These are phyloP conservation scores for Morphnarchus princeps DNA, from an alignment of 2,113 vertebrate genomes.

Conservation along the genomic window DNA sequence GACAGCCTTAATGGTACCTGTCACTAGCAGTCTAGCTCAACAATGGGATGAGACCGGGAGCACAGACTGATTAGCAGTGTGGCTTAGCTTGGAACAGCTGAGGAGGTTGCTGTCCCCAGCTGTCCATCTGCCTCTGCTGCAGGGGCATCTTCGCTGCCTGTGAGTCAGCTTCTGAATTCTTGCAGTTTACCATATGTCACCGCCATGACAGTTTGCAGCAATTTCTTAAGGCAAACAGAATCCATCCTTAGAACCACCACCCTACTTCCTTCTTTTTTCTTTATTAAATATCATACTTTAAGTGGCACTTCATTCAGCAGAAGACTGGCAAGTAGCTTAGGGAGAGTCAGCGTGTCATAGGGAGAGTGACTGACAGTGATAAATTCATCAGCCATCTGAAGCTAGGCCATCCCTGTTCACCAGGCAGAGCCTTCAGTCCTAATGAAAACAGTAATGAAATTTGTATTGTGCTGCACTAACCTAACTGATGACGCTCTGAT, in stretches of 20 bases:
- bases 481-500: not conserved
- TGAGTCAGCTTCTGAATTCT: not conserved
- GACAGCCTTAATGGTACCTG: not conserved
- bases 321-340: not conserved
- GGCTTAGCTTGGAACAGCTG: not conserved
- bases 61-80: not conserved
- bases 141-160: not conserved
- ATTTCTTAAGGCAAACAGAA: not conserved
- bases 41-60: not conserved
- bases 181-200: not conserved
- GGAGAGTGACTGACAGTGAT: not conserved
- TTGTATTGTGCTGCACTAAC: not conserved
- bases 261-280: not conserved
- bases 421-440: not conserved
- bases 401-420: not conserved
- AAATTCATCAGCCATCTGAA: not conserved
- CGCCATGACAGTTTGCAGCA: accelerated
- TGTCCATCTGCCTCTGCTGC: not conserved
- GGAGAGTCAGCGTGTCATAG: not conserved
- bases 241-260: not conserved
- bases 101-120: not conserved
- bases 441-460: not conserved
- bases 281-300: not conserved
- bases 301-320: not conserved
- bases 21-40: not conserved